Conservation (phyloP, 2,888 invertebrate species). For the Tricholauxania praeusta region DNA sequence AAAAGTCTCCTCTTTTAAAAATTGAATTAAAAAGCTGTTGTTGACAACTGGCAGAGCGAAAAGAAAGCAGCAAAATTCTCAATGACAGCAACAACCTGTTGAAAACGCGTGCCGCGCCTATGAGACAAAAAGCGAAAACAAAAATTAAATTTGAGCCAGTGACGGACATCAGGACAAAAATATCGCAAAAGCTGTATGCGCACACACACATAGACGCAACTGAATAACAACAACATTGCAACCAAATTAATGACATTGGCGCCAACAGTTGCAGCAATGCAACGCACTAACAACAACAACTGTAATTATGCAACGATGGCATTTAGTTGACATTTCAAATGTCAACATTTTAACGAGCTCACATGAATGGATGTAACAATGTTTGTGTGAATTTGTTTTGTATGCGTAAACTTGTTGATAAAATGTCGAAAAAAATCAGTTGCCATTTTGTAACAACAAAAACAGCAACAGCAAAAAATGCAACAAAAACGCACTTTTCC, state of each 20-base stretch:
- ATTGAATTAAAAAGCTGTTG: too few relatives aligned
- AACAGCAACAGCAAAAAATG: neutral
- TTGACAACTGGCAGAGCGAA: too few relatives aligned
- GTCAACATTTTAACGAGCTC: slow-evolving; percentile 3
- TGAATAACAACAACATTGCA: slow-evolving; percentile 1
- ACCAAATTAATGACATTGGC: neutral
- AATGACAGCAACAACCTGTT: too few relatives aligned
- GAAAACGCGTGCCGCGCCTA: too few relatives aligned
- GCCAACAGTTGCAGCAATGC: too few relatives aligned
- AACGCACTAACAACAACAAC: neutral
- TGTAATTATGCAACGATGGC: slow-evolving; percentile 12
- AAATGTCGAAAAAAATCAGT: neutral
- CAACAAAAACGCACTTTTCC: neutral
- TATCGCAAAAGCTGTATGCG: neutral
- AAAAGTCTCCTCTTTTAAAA: too few relatives aligned
- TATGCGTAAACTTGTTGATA: neutral
- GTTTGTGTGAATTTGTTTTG: too few relatives aligned
- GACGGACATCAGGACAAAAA: neutral
- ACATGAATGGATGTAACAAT: too few relatives aligned
- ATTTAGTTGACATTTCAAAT: slow-evolving; percentile 19
- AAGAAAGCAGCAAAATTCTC: too few relatives aligned
- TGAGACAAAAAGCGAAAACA: neutral
- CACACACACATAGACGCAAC: neutral
- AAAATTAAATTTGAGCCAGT: neutral
- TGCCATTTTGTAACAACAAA: neutral